Evolutionary conservation across 2,888 invertebrate genomes (phyloP), one percentile per base, ranked within the genome.

Genomic region (Lymantria dispar): DNA sequence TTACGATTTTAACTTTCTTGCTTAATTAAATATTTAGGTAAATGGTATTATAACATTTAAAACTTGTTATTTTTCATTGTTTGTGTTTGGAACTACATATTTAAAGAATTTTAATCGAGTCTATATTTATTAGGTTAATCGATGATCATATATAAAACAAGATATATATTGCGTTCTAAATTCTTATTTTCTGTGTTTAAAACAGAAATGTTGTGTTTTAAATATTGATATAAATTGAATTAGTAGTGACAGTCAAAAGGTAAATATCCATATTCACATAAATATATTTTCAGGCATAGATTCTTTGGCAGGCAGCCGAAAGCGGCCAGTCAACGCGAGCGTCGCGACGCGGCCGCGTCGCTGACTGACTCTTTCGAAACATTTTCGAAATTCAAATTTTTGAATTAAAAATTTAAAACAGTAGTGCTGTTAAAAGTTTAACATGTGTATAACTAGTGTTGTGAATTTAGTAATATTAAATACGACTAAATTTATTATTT

Each of bases 251-350:
- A 72, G 62, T 57, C 50, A 47, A 55, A 54, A 62, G 64, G 67
- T 71, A 77, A 80, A 80, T 76, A 78, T 76, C 81, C 80, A 83
- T 85, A 85, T 84, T 78, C 77, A 87, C 78, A 81, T 78, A 87
- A 87, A 86, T 87, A 88, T 85, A 78, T 85, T 84, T 87, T 85
- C 84, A 84, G 83, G 72, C 80, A 72, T 78, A 77, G 80, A 85
- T 78, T 85, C 81, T 78, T 85, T 88, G 89, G 89, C 88, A 87
- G 79, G 59, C 78, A 74, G 85, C 87, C 86, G 85, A 85, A 80
- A 70, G 75, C 76, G 76, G 75, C 80, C 89, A 88, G 88, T 87
- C 84, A 80, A 77, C 72, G 79, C 76, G 78, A 74, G 78, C 80
- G 80, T 70, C 78, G 83, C 80, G 83, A 67, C 74, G 84, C 82